These are phyloP conservation scores for Chelon labrosus DNA, from an alignment of 2,797 vertebrate genomes.

Conservation along the genomic window DNA sequence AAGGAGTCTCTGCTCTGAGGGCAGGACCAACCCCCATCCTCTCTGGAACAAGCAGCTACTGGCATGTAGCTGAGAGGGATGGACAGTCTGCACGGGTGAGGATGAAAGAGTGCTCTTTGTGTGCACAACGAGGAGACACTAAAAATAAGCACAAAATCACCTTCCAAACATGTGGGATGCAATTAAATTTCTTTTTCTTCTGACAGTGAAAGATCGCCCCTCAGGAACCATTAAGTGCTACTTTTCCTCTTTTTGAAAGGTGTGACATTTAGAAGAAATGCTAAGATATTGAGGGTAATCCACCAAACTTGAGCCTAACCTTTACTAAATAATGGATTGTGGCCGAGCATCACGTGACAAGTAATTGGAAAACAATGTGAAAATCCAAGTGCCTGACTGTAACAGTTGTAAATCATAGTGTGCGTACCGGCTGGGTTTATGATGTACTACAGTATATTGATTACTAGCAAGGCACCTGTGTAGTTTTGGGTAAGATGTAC, in stretches of 20 bases:
- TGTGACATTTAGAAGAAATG: conserved; percentile 73
- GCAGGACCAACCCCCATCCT: conserved; percentile 45
- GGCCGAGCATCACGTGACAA: conserved; percentile 40
- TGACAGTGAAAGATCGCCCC: conserved; percentile 46
- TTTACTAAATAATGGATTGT: conserved; percentile 63
- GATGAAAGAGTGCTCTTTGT: not conserved
- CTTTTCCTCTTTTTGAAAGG: conserved; percentile 57
- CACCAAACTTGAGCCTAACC: conserved; percentile 66
- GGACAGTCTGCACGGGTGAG: conserved; percentile 17
- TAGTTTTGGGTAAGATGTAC: not conserved
- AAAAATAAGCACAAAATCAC: conserved; percentile 21
- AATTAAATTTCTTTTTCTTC: conserved; percentile 4
- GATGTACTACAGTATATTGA: not conserved
- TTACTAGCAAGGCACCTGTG: conserved; percentile 6
- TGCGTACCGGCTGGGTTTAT: not conserved
- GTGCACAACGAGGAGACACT: not conserved
- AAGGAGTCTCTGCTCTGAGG: conserved; percentile 53
- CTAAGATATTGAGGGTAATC: conserved; percentile 41
- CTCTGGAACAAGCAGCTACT: conserved; percentile 40
- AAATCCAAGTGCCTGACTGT: conserved; percentile 14
- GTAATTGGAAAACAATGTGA: conserved; percentile 47
- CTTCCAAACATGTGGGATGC: conserved; percentile 2
- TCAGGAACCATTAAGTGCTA: conserved; percentile 46
- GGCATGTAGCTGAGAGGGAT: conserved; percentile 40
- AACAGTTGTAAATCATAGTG: not conserved